Percentiles rank a stretch among this genome's conserved stretches.
Evolutionary conservation across 2,888 invertebrate genomes (phyloP).

Genomic region (Xanthia togata): DNA sequence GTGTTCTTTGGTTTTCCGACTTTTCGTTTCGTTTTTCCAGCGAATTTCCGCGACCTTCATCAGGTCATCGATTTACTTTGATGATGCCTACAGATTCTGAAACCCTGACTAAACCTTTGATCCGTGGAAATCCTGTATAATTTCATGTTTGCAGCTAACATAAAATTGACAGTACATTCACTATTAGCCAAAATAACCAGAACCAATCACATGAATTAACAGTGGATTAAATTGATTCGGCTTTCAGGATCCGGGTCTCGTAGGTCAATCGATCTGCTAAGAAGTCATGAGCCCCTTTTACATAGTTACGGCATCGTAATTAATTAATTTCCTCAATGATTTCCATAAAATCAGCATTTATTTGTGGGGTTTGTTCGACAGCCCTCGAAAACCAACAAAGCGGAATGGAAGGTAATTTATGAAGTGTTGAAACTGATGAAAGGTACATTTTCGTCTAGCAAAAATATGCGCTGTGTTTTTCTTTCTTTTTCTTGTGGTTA

Average conservation of each 20-base stretch:
- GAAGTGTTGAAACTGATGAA: constrained; percentile 13
- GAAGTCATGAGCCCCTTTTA: neutral
- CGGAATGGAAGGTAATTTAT: constrained; percentile 28
- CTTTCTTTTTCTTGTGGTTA: no score
- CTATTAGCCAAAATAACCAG: neutral
- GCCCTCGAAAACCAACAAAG: constrained; percentile 45
- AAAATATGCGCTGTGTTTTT: neutral
- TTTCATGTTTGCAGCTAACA: neutral
- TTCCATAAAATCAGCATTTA: constrained; percentile 20
- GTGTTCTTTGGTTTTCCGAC: neutral
- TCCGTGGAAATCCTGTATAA: neutral
- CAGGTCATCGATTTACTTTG: neutral
- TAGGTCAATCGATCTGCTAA: constrained; percentile 2
- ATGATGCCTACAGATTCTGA: neutral
- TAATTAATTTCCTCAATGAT: constrained; percentile 31
- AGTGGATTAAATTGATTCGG: neutral
- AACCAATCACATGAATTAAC: neutral
- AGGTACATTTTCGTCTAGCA: neutral
- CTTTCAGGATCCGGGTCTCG: neutral
- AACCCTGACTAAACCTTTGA: neutral
- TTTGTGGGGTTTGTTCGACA: constrained; percentile 11
- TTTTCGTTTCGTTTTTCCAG: no score
- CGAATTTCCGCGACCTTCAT: neutral
- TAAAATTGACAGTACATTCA: no score
- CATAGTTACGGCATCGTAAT: constrained; percentile 22